Conservation (phyloP, 2,888 invertebrate species). For the Drosophila testacea region DNA sequence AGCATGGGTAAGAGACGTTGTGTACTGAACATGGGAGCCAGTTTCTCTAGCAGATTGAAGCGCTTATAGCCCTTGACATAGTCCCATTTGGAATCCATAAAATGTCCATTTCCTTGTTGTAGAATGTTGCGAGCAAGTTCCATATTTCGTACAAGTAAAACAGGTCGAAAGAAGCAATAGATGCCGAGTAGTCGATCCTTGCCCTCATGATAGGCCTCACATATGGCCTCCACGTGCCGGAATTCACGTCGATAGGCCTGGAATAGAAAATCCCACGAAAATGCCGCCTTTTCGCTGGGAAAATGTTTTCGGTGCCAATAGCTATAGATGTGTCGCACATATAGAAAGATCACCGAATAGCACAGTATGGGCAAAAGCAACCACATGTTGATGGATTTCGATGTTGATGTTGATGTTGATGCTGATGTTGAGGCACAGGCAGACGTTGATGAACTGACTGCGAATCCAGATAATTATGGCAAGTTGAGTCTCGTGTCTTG, state of each 20-base stretch:
- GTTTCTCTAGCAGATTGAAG: slow-evolving; percentile 87
- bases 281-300: slow-evolving; percentile 68
- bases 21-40: slow-evolving; percentile 89
- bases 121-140: slow-evolving; percentile 88
- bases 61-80: slow-evolving; percentile 86
- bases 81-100: slow-evolving; percentile 88
- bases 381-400: slow-evolving; percentile 67
- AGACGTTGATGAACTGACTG: slow-evolving; percentile 55
- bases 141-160: slow-evolving; percentile 88
- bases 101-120: slow-evolving; percentile 88
- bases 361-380: slow-evolving; percentile 78
- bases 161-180: slow-evolving; percentile 88
- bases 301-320: slow-evolving; percentile 82
- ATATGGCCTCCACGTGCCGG: slow-evolving; percentile 75
- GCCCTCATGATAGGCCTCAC: slow-evolving; percentile 76
- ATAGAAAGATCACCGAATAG: slow-evolving; percentile 69
- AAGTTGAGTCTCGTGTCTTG: slow-evolving; percentile 34
- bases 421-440: slow-evolving; percentile 35
- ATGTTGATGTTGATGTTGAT: too few species aligned
- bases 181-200: slow-evolving; percentile 86
- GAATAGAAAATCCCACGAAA: slow-evolving; percentile 68
- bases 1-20: slow-evolving; percentile 89
- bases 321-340: slow-evolving; percentile 80
- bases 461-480: slow-evolving; percentile 69
- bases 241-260: slow-evolving; percentile 78